Percentiles rank a stretch among this genome's conserved stretches.
Conservation (phyloP, 1,140 invertebrate genomes). For the Dendroctonus valens region DNA sequence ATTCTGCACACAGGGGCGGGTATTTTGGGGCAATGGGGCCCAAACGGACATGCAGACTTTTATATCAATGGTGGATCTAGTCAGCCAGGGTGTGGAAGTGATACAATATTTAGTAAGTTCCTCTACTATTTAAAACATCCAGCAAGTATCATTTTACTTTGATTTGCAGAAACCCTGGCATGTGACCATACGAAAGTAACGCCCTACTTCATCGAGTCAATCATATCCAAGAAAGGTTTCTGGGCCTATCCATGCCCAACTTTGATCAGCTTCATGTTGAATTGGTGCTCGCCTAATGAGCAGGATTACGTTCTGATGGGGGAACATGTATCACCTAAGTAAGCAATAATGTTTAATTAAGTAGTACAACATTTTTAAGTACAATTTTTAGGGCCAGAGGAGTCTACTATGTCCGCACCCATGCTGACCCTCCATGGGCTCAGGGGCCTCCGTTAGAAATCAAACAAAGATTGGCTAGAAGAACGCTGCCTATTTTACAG, state of each 20-base stretch:
- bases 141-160: background rate
- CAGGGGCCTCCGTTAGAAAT: constrained; percentile 64
- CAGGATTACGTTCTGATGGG: constrained; percentile 80
- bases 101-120: constrained; percentile 74
- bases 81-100: constrained; percentile 80
- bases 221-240: constrained; percentile 72
- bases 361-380: background rate
- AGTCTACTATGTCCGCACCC: constrained; percentile 81
- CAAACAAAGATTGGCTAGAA: constrained; percentile 24
- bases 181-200: constrained; percentile 87
- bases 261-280: constrained; percentile 75
- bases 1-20: constrained; percentile 86
- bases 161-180: constrained; percentile 70
- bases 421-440: constrained; percentile 78
- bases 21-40: constrained; percentile 80
- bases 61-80: constrained; percentile 87
- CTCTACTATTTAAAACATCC: no score
- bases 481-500: constrained; percentile 18
- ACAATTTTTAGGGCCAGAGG: constrained; percentile 66
- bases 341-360: constrained; percentile 7
- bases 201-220: constrained; percentile 84
- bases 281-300: constrained; percentile 74
- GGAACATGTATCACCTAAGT: constrained; percentile 61
- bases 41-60: constrained; percentile 85
- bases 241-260: constrained; percentile 80